Base-by-base conservation (phyloP, 2,797 vertebrate genomes). In the Cryptoblepharus egeriae region DNA sequence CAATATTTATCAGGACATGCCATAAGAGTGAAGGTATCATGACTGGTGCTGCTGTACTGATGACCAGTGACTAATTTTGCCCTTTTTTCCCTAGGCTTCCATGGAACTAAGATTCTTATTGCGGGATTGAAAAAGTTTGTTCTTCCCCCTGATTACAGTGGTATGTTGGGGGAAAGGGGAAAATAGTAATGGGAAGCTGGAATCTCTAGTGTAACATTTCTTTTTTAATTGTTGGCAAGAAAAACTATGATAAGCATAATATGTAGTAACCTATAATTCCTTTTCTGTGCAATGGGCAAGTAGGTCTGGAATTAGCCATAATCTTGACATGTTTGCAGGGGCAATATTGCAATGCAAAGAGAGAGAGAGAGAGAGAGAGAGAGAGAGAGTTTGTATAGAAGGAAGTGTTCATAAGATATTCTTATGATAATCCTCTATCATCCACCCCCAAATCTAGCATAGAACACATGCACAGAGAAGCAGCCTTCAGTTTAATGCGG, bases 131-230 rank as follows among this genome's bases (percentile, higher is more conserved):
- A 96, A 94, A 97, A 96, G 0, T 92, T 90, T 63, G 92, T 93
- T 1, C 84, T 95, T 3, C 97, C 97, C 9, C 98, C 97, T 32
- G 93, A 97, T 87, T 98, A 94, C 89, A 97, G 95, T n/a, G 95
- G 98, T 98, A 95, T 96, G 75, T 3, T 75, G 18, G 5, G 6
- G 7, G 60, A 32, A n/a, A 55, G 13, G 24, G 45, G 49, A n/a
- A 22, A 42, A 42, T 55, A 24, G 5, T 55, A 32, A 39, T 39
- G 60, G 22, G 63, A 26, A n/a, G 8, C 26, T 68, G 15, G 52
- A 39, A 63, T 42, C 22, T 3, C 22, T 3, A 4, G 18, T 75
- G n/a, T 69, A 35, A 15, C 2, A 26, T 61, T 18, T 49, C 39
- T 11, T 42, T 52, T 32, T 58, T 58, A 67, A 52, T 52, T 60